Evolutionary conservation across 2,888 invertebrate species (phyloP), one percentile per base, ranked within the genome.

Genomic region (Archaeoteleia sp.): DNA sequence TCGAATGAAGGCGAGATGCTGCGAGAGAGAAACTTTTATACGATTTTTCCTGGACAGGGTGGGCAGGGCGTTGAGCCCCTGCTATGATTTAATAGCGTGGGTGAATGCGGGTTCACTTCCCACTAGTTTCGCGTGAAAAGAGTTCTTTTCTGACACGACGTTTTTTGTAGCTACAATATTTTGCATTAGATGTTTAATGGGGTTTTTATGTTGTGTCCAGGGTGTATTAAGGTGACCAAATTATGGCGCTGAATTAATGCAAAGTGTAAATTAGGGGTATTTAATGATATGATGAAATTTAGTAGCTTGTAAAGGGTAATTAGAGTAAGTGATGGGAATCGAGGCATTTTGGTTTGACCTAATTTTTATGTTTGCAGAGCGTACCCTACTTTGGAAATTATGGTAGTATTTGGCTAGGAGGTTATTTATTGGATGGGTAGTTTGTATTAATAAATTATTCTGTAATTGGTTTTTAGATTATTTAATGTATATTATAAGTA

Each of bases 21-120:
- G 49, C 67, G 54, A 67, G 62, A 72, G 74, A 58, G 72, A 71
- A 67, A 74, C 79, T 80, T 83, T 82, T 83, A 83, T 83, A 83
- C 63, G 71, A 66, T 65, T 74, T 73, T 78, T 72, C 72, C 76
- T 74, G 71, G 73, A 60, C 61, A 60, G 65, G 69, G 72, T 66
- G 66, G 69, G 65, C n/a, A 57, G 74, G 74, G 74, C 75, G 73
- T 62, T 58, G 67, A 73, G 68, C 78, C 69, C 83, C 82, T 75
- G 81, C 78, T 73, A 78, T 29, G 80, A 62, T 46, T 75, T 79
- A 78, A 79, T 79, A 76, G 79, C 74, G 58, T 68, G 35, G 12
- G 15, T 46, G n/a, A n/a, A n/a, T n/a, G n/a, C n/a, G n/a, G n/a
- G n/a, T n/a, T n/a, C n/a, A n/a, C n/a, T n/a, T n/a, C 40, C 67